These are phyloP conservation scores for Trichosurus vulpecula DNA, from an alignment of 2,797 vertebrate species.

Conservation along the genomic window DNA sequence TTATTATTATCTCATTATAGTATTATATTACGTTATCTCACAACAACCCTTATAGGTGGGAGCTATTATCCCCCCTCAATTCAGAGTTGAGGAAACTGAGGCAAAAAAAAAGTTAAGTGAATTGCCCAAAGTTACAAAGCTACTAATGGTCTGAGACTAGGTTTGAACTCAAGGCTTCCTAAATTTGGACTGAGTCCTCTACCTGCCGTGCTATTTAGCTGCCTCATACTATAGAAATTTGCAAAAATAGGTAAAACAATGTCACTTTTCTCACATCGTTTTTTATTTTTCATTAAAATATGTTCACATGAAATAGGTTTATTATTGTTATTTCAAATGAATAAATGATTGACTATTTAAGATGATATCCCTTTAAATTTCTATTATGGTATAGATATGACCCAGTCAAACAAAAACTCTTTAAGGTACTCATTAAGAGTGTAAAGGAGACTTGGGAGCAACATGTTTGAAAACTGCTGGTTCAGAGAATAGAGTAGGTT, in stretches of 20 bases:
- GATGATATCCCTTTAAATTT: background rate
- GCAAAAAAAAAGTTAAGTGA: background rate
- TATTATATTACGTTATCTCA: too few relatives aligned
- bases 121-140: background rate
- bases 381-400: background rate
- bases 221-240: background rate
- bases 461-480: background rate
- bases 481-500: background rate
- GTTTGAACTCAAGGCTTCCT: background rate
- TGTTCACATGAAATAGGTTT: background rate
- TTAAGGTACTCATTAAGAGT: background rate
- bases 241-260: too few relatives aligned
- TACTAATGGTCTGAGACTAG: background rate
- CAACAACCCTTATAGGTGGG: background rate
- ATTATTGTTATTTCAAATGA: background rate
- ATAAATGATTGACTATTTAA: background rate
- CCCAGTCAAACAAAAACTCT: too few relatives aligned
- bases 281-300: background rate
- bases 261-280: too few relatives aligned
- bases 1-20: too few relatives aligned
- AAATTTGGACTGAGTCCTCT: background rate
- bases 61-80: background rate
- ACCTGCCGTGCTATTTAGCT: background rate
- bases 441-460: background rate
- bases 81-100: background rate